Evolutionary conservation across 2,797 vertebrate genomes (phyloP).

Genomic region (Onychomys arenicola): DNA sequence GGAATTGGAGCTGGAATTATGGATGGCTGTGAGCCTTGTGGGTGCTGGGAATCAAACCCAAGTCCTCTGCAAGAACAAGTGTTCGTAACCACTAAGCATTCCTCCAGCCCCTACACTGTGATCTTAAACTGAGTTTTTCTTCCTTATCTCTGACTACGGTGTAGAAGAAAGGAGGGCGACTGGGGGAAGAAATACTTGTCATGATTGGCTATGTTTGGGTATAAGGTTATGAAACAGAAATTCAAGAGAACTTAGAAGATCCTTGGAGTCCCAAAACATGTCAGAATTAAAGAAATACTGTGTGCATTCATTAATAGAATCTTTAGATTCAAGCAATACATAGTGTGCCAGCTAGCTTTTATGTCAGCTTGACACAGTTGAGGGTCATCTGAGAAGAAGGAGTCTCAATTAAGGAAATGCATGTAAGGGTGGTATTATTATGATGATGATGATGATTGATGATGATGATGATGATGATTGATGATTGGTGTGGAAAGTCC

Average conservation of each 20-base stretch:
- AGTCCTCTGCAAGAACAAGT: neutral
- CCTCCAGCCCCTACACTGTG: neutral
- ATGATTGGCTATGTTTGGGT: neutral
- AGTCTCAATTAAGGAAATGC: neutral
- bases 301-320: neutral
- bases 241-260: slow-evolving; percentile 22
- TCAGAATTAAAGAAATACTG: neutral
- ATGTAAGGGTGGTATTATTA: no score
- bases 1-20: neutral
- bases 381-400: neutral
- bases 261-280: neutral
- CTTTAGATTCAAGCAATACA: neutral
- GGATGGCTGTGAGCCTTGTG: neutral
- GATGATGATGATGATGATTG: no score
- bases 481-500: neutral
- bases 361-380: neutral
- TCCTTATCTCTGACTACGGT: neutral
- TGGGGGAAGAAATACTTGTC: neutral
- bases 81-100: neutral
- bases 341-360: neutral
- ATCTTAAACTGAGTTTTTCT: neutral
- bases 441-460: no score
- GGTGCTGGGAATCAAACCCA: neutral
- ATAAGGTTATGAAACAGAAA: neutral
- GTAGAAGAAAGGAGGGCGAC: neutral